Percentiles rank a stretch among this genome's conserved stretches.
These are phyloP conservation scores for Dreissena polymorpha DNA, from an alignment of 1,140 invertebrate species.

Conservation along the genomic window DNA sequence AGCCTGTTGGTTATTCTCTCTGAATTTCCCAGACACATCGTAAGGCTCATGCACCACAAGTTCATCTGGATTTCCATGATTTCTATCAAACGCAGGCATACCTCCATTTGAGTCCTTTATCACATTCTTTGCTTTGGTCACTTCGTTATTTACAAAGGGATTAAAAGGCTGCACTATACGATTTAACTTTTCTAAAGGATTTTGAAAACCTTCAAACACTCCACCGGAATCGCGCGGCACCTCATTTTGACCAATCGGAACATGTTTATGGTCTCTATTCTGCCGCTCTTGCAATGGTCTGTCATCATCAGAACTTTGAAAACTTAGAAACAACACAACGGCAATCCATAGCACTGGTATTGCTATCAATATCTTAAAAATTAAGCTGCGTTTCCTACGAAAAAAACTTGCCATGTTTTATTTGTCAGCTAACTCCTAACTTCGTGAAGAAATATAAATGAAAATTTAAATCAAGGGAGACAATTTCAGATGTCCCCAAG, in stretches of 20 bases:
- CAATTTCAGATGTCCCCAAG: too few relatives aligned
- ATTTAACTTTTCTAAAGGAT: slow-evolving; percentile 49
- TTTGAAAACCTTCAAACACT: slow-evolving; percentile 50
- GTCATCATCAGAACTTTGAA: slow-evolving; percentile 42
- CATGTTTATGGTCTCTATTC: slow-evolving; percentile 28
- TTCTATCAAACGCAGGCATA: neutral
- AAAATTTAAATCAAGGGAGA: too few relatives aligned
- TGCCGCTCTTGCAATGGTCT: slow-evolving; percentile 2
- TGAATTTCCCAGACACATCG: slow-evolving; percentile 33
- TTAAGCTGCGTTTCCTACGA: slow-evolving; percentile 86
- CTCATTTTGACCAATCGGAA: neutral
- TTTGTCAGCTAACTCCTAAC: too few relatives aligned
- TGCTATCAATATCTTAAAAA: slow-evolving; percentile 89
- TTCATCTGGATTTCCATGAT: slow-evolving; percentile 42
- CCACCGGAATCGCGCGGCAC: slow-evolving; percentile 6
- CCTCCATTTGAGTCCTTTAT: neutral
- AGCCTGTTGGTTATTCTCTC: slow-evolving; percentile 7
- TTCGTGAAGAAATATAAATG: too few relatives aligned
- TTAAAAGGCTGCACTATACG: slow-evolving; percentile 49
- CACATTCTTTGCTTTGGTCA: slow-evolving; percentile 31
- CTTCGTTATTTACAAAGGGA: slow-evolving; percentile 49
- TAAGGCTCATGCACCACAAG: slow-evolving; percentile 21
- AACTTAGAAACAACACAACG: slow-evolving; percentile 83
- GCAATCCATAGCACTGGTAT: slow-evolving; percentile 91
- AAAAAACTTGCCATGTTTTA: slow-evolving; percentile 74